Conservation (phyloP, 2,888 invertebrate genomes). For the Oasisia sp. region DNA sequence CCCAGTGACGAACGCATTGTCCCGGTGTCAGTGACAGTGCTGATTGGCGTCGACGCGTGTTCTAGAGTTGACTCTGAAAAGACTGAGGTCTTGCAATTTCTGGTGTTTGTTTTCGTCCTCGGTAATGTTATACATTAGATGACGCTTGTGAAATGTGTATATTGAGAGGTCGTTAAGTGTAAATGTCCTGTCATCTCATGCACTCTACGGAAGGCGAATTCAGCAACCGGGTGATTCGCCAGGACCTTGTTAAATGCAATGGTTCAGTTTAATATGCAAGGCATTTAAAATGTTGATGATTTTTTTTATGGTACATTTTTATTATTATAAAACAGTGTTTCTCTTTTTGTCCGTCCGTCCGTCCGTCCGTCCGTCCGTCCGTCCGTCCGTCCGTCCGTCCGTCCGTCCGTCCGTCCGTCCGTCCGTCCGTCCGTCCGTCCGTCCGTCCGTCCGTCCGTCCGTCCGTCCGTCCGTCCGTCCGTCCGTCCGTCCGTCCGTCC, state of each 20-base stretch:
- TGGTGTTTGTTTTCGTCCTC: background rate
- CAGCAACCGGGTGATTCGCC: background rate
- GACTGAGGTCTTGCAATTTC: background rate
- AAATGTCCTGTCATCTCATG: background rate
- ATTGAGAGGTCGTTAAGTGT: background rate
- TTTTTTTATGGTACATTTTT: no score
- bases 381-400: no score
- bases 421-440: no score
- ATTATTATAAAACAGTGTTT: no score
- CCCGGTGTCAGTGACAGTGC: background rate
- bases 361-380: no score
- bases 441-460: no score
- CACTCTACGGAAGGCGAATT: background rate
- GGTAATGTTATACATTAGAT: background rate
- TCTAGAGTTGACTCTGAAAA: background rate
- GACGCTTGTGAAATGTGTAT: background rate
- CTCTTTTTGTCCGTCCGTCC: no score
- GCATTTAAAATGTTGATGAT: no score
- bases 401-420: no score
- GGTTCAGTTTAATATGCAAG: background rate
- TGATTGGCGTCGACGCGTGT: background rate
- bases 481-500: no score
- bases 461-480: no score
- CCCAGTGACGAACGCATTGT: background rate
- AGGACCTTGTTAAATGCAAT: background rate